Percentiles rank a stretch among this genome's conserved stretches.
phyloP scores from a whole-genome alignment of 2,113 vertebrate species.

The Pelusios castaneus region DNA sequence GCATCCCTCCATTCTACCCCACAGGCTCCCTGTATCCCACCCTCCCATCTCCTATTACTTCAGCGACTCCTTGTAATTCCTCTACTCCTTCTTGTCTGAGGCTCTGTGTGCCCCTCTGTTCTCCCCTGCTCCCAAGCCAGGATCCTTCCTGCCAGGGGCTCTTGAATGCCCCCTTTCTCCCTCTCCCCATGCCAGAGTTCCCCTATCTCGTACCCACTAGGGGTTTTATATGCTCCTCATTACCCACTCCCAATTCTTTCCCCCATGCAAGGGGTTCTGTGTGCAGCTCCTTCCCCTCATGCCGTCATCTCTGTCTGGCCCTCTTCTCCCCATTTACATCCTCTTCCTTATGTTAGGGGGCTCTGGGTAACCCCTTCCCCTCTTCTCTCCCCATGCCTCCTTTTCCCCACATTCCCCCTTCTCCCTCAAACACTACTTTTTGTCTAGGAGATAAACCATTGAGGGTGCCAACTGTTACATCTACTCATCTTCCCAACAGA shows the following conservation, averaged over 20 bases:
- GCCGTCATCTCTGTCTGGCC: neutral
- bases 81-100: too few relatives aligned
- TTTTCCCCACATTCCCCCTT: neutral
- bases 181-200: neutral
- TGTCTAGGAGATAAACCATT: neutral
- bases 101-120: too few relatives aligned
- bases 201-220: neutral
- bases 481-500: neutral
- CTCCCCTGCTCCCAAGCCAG: too few relatives aligned
- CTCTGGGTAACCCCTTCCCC: neutral
- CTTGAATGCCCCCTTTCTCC: too few relatives aligned
- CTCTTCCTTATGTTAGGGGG: neutral
- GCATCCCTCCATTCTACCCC: too few relatives aligned
- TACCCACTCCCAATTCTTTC: neutral
- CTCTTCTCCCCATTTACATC: neutral
- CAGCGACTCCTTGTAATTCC: too few relatives aligned
- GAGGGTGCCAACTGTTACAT: neutral
- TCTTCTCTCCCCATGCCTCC: neutral
- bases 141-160: too few relatives aligned
- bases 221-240: neutral
- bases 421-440: neutral
- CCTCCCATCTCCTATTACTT: too few relatives aligned
- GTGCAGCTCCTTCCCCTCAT: neutral
- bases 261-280: neutral
- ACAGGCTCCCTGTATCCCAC: too few relatives aligned